Evolutionary conservation across 2,888 invertebrate genomes (phyloP), one percentile per base, ranked within the genome.

Genomic region (Acholoe squamosa): DNA sequence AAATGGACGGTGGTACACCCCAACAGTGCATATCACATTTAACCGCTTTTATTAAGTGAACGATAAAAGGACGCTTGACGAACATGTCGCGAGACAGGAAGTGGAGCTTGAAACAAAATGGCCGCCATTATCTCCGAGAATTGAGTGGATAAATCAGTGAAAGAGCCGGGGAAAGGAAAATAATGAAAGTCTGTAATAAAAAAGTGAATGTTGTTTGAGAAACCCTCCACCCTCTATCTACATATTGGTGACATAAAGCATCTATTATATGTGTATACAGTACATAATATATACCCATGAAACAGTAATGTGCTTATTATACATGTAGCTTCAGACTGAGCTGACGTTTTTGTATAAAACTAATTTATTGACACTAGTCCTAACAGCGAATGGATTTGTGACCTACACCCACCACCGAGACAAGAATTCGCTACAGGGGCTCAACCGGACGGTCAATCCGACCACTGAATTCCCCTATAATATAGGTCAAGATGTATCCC

Each of bases 161-260:
- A 54, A 86, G 86, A 52, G 86, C 86, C 86, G 86, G 86, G 86
- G 28, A 54, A 31, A 43, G 54, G 86, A 86, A 54, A 28, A 25
- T 54, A 86, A n/a, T 54, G 86, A 86, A 86, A 86, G 54, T 31
- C 86, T 80, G 80, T 80, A 80, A 80, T 80, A 43, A 80, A 1
- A 43, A 14, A 25, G 43, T 86, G 86, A 86, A 56, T 86, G 52
- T 86, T 86, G 86, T 86, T 80, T 54, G 56, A 54, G 54, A 86
- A 54, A 86, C 86, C 86, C 86, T 86, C 86, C 86, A 86, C 80
- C 80, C 80, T 43, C 43, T 80, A 19, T 80, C 33, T 34, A 33
- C 16, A 33, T 80, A 80, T 22, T 80, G 43, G 43, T 80, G 80
- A 80, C 33, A 33, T 80, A 76, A 76, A 3, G 31, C 61, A 61